Conservation (phyloP, 2,797 vertebrate genomes). For the Microctenopoma stevenorrisi region DNA sequence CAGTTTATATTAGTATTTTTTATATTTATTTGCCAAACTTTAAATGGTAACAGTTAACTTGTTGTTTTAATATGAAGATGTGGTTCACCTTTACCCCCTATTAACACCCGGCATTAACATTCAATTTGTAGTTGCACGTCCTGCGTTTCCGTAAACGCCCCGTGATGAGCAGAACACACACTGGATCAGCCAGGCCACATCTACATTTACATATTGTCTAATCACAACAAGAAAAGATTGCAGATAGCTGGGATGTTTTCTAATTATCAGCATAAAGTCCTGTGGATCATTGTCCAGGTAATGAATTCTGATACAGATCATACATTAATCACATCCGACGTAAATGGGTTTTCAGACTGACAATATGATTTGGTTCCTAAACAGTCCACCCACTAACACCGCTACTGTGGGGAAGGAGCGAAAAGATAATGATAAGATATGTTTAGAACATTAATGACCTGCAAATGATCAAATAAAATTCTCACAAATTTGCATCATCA, state of each 20-base stretch:
- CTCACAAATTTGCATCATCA: not conserved
- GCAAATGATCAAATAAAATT: not conserved
- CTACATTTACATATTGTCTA: not conserved
- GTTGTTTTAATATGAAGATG: too few species aligned
- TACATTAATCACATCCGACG: not conserved
- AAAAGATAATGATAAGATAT: not conserved
- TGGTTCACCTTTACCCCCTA: too few species aligned
- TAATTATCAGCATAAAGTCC: not conserved
- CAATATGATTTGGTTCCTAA: too few species aligned
- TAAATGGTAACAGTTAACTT: too few species aligned
- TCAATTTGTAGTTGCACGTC: too few species aligned
- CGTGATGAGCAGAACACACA: too few species aligned
- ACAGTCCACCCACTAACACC: too few species aligned
- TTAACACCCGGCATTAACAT: too few species aligned
- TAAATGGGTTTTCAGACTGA: too few species aligned
- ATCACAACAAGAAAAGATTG: not conserved
- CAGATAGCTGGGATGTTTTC: not conserved
- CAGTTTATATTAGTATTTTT: too few species aligned
- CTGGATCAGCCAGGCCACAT: not conserved
- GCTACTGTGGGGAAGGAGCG: not conserved
- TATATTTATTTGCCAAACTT: too few species aligned
- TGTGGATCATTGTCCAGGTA: not conserved
- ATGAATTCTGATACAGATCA: not conserved
- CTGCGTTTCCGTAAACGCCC: not conserved
- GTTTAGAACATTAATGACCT: not conserved